phyloP scores from a whole-genome alignment of 2,888 invertebrate species.

The Yponomeuta malinellus region DNA sequence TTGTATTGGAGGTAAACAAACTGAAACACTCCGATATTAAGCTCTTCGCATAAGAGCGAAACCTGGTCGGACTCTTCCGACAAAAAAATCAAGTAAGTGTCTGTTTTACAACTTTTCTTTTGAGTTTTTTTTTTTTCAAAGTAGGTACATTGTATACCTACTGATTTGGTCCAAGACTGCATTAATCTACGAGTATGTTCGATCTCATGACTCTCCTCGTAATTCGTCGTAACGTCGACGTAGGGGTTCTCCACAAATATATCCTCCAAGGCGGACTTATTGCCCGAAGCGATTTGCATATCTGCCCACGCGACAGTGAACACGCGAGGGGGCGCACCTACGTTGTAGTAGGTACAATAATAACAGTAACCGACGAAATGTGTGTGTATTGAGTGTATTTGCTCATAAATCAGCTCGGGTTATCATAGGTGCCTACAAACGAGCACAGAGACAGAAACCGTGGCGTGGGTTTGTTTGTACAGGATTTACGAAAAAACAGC shows the following conservation, averaged over 20 bases:
- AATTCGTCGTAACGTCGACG: neutral
- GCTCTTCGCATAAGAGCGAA: too few species aligned
- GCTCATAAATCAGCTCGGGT: too few species aligned
- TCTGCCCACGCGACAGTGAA: constrained; percentile 4
- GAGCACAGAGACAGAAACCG: too few species aligned
- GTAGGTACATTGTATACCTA: neutral
- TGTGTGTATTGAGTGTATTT: too few species aligned
- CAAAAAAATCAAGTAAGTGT: too few species aligned
- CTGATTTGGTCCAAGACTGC: too few species aligned
- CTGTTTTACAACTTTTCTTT: too few species aligned
- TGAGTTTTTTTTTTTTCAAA: neutral
- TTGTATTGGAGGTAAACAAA: neutral
- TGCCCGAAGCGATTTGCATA: constrained; percentile 3
- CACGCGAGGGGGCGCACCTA: neutral
- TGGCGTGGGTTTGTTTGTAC: too few species aligned
- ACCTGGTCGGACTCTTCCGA: too few species aligned
- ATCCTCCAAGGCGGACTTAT: neutral
- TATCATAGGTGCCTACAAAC: too few species aligned
- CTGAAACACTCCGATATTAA: too few species aligned
- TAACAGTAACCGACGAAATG: neutral
- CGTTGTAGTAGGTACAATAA: neutral
- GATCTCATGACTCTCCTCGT: neutral
- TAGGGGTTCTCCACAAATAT: neutral
- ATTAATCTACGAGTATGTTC: neutral
- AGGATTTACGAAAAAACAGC: too few species aligned